Evolutionary conservation across 2,797 vertebrate genomes (phyloP), one percentile per base, ranked within the genome.

Genomic region (Vespertilio murinus): DNA sequence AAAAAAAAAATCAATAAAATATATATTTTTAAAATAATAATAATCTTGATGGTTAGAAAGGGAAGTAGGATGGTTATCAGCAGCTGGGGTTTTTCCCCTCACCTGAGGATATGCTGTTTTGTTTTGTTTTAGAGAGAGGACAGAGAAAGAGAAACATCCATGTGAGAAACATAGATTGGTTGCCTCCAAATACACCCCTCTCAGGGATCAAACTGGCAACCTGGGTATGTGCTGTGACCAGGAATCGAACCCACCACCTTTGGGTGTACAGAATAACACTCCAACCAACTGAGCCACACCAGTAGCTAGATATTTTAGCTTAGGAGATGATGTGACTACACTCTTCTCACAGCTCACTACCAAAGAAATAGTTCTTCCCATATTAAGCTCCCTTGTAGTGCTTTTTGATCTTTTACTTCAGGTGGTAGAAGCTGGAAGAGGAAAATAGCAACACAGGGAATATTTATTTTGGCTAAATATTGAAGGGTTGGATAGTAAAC

Each of bases 391-490:
- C 23, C 33, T 71, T 40, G 2, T 87, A 49, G 28, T 88, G 38
- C 45, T 67, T 90, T 89, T 74, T 75, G 82, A 49, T 90, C 67
- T 91, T 82, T 80, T 22, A 30, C 10, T 47, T 64, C 23, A 80
- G 30, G 17, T 86, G 40, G 8, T 89, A 77, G 61, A 85, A 90
- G 20, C 67, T 83, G 13, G 49, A 90, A 81, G 64, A 61, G 28
- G 52, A 89, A 92, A 67, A 67, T 86, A 79, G 49, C 65, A 85
- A 33, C 16, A 47, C 70, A 91, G 42, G 28, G 14, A 86, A 40
- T 87, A 38, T 69, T 93, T 95, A 45, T 70, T 94, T 91, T 81
- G 47, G 56, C 18, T 90, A 84, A 35, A 38, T 71, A 35, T 70
- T 86, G 71, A 71, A 81, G 30, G 10, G 9, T 18, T 84, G 56